Evolutionary conservation across 2,888 invertebrate species (phyloP).

Genomic region (Eulithis prunata): DNA sequence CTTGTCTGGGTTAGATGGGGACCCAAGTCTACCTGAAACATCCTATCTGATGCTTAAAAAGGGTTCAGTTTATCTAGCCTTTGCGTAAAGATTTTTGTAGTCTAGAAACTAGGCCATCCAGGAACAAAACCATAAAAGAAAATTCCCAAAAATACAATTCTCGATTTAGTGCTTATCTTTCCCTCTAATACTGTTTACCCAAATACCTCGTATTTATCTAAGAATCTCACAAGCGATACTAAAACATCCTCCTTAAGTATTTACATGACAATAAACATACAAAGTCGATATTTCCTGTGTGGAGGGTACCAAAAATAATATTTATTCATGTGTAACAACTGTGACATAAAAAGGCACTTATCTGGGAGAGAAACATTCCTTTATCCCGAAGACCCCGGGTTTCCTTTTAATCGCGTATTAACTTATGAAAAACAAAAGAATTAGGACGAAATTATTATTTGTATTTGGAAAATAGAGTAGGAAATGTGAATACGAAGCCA

Average conservation of each 20-base stretch:
- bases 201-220: slow-evolving; percentile 30
- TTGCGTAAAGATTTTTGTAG: too few species aligned
- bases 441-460: neutral
- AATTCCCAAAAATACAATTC: slow-evolving; percentile 13
- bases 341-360: slow-evolving; percentile 52
- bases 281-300: slow-evolving; percentile 46
- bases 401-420: slow-evolving; percentile 33
- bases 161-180: slow-evolving; percentile 12
- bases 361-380: slow-evolving; percentile 37
- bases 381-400: slow-evolving; percentile 30
- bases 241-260: slow-evolving; percentile 41
- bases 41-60: too few species aligned
- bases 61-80: too few species aligned
- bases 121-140: neutral
- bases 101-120: neutral
- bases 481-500: too few species aligned
- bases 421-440: slow-evolving; percentile 29
- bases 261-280: slow-evolving; percentile 47
- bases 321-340: slow-evolving; percentile 50
- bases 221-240: slow-evolving; percentile 30
- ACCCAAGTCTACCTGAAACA: too few species aligned
- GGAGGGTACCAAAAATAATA: slow-evolving; percentile 44
- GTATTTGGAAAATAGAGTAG: too few species aligned
- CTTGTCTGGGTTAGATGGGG: too few species aligned
- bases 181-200: slow-evolving; percentile 32